phyloP scores from a whole-genome alignment of 2,888 invertebrate genomes.

The Erannis defoliaria region DNA sequence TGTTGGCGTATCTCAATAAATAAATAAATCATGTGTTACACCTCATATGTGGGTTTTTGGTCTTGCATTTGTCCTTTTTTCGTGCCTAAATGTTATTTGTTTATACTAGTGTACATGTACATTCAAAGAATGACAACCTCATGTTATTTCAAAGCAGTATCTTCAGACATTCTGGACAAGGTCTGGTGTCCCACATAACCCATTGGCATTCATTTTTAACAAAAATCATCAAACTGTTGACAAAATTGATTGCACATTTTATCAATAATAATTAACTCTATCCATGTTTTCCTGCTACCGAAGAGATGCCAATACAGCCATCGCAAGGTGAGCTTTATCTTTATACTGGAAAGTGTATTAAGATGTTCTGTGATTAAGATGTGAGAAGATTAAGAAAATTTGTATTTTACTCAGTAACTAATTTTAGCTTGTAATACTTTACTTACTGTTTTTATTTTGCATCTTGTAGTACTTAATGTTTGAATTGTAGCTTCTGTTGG shows the following conservation, averaged over 20 bases:
- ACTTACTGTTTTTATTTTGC: slow-evolving; percentile 6
- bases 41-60: neutral
- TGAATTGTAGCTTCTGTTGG: slow-evolving; percentile 14
- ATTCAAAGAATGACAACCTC: slow-evolving; percentile 57
- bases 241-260: slow-evolving; percentile 74
- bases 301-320: slow-evolving; percentile 61
- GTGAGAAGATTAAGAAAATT: slow-evolving; percentile 24
- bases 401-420: neutral
- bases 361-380: neutral
- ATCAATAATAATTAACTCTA: slow-evolving; percentile 63
- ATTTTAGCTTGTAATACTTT: neutral
- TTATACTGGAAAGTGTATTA: neutral
- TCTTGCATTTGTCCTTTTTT: neutral
- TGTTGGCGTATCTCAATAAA: no score
- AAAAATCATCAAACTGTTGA: slow-evolving; percentile 51
- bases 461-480: slow-evolving; percentile 6
- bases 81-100: neutral
- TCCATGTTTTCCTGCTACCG: slow-evolving; percentile 70
- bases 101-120: neutral
- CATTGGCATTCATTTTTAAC: slow-evolving; percentile 61
- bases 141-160: slow-evolving; percentile 52
- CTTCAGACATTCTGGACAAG: slow-evolving; percentile 56
- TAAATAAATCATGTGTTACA: no score
- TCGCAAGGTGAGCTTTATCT: slow-evolving; percentile 63
- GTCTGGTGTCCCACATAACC: slow-evolving; percentile 40